These are phyloP conservation scores for Sander lucioperca DNA, from an alignment of 2,113 vertebrate species.

Conservation along the genomic window DNA sequence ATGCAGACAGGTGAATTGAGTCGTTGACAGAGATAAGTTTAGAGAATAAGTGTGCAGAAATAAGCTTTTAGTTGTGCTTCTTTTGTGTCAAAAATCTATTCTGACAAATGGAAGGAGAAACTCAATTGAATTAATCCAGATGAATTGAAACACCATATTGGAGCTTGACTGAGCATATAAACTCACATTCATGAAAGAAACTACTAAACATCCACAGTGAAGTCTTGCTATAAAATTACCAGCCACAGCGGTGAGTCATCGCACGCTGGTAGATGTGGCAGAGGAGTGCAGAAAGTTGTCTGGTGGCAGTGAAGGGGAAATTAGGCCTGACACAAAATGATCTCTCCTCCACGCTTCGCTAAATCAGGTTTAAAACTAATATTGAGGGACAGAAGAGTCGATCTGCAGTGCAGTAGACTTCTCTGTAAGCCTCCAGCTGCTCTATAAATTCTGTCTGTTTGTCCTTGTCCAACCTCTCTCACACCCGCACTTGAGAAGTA, in stretches of 20 bases:
- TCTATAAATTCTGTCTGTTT: constrained; percentile 1
- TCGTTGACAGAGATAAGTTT: not conserved
- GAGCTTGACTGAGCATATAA: not conserved
- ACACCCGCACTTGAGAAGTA: not conserved
- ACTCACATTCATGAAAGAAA: constrained; percentile 10
- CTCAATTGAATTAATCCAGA: not conserved
- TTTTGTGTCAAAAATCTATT: not conserved
- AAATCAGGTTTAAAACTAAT: constrained; percentile 56
- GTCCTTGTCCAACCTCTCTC: constrained; percentile 21
- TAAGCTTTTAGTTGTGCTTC: not conserved
- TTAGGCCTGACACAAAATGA: constrained; percentile 52
- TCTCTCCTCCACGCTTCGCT: constrained; percentile 44
- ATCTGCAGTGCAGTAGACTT: constrained; percentile 42
- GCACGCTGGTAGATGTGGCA: not conserved
- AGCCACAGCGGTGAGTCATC: constrained; percentile 41
- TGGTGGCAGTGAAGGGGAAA: constrained; percentile 39
- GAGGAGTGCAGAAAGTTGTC: constrained; percentile 7
- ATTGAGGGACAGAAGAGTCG: constrained; percentile 19
- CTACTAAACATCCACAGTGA: not conserved
- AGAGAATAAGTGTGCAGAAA: not conserved
- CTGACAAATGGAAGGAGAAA: not conserved
- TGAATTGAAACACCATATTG: not conserved
- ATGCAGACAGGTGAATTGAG: not conserved
- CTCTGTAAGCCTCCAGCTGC: constrained; percentile 13
- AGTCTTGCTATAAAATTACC: constrained; percentile 22